phyloP scores from a whole-genome alignment of 1,140 invertebrate genomes.

The Hylyphantes graminicola region DNA sequence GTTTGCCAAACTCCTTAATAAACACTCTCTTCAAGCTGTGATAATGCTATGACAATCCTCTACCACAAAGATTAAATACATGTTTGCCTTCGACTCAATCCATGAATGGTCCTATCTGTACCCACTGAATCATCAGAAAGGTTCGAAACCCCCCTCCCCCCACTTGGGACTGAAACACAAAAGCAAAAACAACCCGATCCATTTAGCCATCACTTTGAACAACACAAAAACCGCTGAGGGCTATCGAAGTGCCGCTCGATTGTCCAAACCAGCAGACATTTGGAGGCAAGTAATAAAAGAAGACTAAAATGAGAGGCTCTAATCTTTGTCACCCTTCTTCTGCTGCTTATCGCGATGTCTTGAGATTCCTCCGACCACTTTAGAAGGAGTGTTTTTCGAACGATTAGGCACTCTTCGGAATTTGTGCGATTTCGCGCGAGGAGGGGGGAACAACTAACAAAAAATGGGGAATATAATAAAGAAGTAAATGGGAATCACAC shows the following conservation, averaged over 20 bases:
- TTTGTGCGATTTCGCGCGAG: conserved; percentile 40
- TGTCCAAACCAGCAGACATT: no score
- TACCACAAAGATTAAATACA: no score
- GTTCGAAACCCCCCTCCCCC: neutral
- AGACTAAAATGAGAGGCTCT: conserved; percentile 47
- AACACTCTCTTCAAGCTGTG: neutral
- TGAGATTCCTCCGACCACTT: conserved; percentile 44
- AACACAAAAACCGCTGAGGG: conserved; percentile 52
- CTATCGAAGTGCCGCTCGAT: conserved; percentile 39
- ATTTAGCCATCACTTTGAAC: conserved; percentile 44
- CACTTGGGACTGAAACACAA: neutral
- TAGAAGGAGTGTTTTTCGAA: conserved; percentile 42
- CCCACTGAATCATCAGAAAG: conserved; percentile 34
- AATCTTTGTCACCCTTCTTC: conserved; percentile 58
- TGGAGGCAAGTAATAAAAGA: no score
- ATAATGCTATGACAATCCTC: no score
- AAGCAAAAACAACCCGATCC: conserved; percentile 34
- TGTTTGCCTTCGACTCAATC: no score
- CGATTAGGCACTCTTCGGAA: conserved; percentile 46
- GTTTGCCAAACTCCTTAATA: conserved; percentile 1
- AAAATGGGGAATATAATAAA: neutral
- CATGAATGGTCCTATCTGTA: conserved; percentile 28
- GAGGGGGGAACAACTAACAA: conserved; percentile 35
- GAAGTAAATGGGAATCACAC: conserved; percentile 8
- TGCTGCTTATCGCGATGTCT: conserved; percentile 43